Conservation (phyloP, 1,140 invertebrate genomes). For the Dufourea novaeangliae region DNA sequence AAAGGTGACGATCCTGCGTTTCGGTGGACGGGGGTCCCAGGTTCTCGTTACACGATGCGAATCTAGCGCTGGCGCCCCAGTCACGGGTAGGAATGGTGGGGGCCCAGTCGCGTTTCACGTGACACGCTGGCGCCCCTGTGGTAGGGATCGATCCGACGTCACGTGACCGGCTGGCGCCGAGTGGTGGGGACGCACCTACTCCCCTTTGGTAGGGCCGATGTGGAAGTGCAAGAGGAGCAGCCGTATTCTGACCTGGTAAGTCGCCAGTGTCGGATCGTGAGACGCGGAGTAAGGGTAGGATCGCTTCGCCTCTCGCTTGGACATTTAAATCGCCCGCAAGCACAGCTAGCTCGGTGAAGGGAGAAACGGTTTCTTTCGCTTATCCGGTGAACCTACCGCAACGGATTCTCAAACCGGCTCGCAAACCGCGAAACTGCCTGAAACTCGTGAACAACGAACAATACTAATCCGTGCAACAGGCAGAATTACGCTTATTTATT, state of each 20-base stretch:
- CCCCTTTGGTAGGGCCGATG: constrained; percentile 40
- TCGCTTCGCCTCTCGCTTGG: constrained; percentile 22
- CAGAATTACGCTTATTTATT: constrained; percentile 61
- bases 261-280: constrained; percentile 78
- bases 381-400: not conserved
- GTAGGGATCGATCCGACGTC: constrained; percentile 47
- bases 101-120: constrained; percentile 48
- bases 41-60: constrained; percentile 50
- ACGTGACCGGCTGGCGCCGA: constrained; percentile 50
- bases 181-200: constrained; percentile 51
- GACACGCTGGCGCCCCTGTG: constrained; percentile 57
- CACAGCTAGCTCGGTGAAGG: constrained; percentile 7
- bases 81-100: constrained; percentile 32
- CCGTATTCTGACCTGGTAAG: constrained; percentile 80
- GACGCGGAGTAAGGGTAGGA: constrained; percentile 43
- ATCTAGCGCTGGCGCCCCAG: constrained; percentile 58
- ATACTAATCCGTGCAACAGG: not conserved
- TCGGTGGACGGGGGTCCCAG: constrained; percentile 24
- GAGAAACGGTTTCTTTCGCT: constrained; percentile 25
- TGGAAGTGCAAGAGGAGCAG: constrained; percentile 21
- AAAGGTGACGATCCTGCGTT: constrained; percentile 19
- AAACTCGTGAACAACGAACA: not conserved
- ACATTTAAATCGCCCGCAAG: constrained; percentile 62
- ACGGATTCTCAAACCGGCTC: not conserved
- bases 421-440: not conserved